A percentile compares a stretch with the other conserved stretches of the same genome.
phyloP scores from a whole-genome alignment of 2,113 vertebrate species.

The Nothoprocta pentlandii region DNA sequence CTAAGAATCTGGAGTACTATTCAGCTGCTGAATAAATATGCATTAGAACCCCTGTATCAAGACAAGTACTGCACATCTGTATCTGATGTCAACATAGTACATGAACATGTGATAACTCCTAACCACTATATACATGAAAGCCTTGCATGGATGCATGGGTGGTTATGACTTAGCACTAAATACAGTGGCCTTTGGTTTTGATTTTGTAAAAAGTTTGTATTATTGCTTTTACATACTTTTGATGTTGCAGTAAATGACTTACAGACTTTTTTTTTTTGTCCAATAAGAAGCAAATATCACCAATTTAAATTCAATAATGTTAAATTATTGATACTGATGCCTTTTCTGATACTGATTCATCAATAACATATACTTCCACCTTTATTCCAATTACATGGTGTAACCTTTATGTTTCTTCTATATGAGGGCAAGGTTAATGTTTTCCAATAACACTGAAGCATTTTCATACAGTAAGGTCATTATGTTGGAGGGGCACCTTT shows the following conservation, averaged over 20 bases:
- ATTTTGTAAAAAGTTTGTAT: background rate
- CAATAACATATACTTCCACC: background rate
- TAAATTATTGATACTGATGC: rapidly evolving
- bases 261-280: background rate
- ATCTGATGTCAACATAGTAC: background rate
- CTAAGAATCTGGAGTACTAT: background rate
- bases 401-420: background rate
- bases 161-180: background rate
- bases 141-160: background rate
- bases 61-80: background rate
- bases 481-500: background rate
- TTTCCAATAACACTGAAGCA: background rate
- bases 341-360: background rate
- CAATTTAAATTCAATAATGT: background rate
- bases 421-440: background rate
- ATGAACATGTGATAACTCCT: background rate
- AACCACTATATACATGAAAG: background rate
- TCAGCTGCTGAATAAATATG: background rate
- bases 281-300: background rate
- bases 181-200: background rate
- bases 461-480: background rate
- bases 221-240: background rate
- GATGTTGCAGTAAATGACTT: background rate
- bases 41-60: background rate
- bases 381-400: background rate